These are phyloP conservation scores for Columba livia DNA, from an alignment of 2,113 vertebrate species.

Conservation along the genomic window DNA sequence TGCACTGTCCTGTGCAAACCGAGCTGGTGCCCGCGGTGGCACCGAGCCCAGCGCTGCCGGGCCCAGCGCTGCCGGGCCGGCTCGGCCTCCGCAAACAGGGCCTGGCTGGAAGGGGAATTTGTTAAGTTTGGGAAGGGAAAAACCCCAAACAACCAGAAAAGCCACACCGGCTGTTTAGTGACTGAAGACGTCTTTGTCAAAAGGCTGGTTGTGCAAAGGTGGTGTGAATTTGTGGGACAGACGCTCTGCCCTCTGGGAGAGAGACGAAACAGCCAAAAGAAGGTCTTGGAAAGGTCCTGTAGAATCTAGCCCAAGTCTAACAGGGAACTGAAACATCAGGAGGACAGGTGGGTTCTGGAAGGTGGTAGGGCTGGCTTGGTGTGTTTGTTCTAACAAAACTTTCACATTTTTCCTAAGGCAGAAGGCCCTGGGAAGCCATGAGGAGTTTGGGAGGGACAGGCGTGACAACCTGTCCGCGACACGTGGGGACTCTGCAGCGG, in stretches of 20 bases:
- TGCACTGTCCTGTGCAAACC: too few relatives aligned
- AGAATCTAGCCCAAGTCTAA: not conserved
- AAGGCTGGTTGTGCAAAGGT: not conserved
- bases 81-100: accelerated
- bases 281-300: not conserved
- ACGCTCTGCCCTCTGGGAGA: too few relatives aligned
- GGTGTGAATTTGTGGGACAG: not conserved
- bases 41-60: accelerated
- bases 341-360: not conserved
- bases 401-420: not conserved
- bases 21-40: too few relatives aligned
- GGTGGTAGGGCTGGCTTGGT: not conserved
- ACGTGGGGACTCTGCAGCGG: too few relatives aligned
- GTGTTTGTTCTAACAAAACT: not conserved
- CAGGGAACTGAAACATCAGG: not conserved
- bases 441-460: too few relatives aligned
- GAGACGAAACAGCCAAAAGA: not conserved
- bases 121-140: not conserved
- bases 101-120: not conserved
- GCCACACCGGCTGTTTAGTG: not conserved
- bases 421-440: not conserved
- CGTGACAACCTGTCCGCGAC: too few relatives aligned
- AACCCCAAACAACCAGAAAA: not conserved
- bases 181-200: not conserved
- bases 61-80: not conserved